Evolutionary conservation across 2,797 vertebrate genomes (phyloP).

Genomic region (Eutrigla gurnardus): DNA sequence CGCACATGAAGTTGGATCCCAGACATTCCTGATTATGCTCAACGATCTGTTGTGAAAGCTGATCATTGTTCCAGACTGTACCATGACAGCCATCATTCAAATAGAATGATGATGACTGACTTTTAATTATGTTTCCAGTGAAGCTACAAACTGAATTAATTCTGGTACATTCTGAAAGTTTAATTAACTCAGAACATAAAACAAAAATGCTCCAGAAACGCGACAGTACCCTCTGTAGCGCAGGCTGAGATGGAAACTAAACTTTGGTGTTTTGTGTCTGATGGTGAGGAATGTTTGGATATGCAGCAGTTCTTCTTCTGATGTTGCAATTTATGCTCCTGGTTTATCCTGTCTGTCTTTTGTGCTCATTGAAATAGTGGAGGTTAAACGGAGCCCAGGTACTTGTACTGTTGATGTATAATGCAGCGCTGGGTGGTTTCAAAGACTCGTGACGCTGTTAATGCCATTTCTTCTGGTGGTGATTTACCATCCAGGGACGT

Average conservation of each 20-base stretch:
- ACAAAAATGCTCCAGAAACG: neutral
- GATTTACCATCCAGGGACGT: no score
- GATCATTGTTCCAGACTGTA: no score
- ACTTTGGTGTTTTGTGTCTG: neutral
- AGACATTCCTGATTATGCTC: neutral
- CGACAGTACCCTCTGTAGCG: neutral
- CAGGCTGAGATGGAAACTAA: neutral
- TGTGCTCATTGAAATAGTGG: neutral
- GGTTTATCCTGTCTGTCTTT: neutral
- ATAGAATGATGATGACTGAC: neutral
- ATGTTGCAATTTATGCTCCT: neutral
- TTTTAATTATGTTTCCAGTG: neutral
- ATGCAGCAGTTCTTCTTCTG: neutral
- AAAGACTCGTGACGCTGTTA: no score
- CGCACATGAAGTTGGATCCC: no score
- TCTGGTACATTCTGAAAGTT: neutral
- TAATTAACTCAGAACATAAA: neutral
- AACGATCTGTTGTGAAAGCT: neutral
- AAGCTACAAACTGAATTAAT: neutral
- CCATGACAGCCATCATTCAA: neutral
- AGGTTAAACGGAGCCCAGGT: neutral
- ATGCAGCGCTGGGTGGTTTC: neutral
- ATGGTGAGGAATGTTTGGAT: neutral
- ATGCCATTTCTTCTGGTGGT: no score
- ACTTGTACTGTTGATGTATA: neutral